Evolutionary conservation across 2,113 vertebrate genomes (phyloP).

Genomic region (Pelecanoides urinatrix): DNA sequence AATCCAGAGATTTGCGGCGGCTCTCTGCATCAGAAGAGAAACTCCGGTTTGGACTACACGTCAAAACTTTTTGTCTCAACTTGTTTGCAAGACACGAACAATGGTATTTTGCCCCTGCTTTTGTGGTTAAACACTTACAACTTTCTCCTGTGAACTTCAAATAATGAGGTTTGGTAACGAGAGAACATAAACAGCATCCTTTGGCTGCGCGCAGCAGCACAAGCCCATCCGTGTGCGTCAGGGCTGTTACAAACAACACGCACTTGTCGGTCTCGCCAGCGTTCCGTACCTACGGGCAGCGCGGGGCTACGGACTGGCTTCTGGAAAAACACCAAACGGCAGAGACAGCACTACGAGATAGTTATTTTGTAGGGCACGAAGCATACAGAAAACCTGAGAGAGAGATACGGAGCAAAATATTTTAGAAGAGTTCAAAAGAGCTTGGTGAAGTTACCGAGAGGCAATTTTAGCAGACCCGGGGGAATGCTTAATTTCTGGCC

Average conservation of each 20-base stretch:
- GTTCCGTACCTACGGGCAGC: rapidly evolving
- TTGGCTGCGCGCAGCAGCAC: neutral
- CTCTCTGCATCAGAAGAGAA: neutral
- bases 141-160: neutral
- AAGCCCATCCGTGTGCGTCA: rapidly evolving
- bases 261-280: neutral
- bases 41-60: neutral
- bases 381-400: neutral
- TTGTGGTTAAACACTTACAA: neutral
- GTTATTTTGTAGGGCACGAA: neutral
- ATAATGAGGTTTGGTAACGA: neutral
- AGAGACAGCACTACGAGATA: rapidly evolving
- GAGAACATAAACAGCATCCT: neutral
- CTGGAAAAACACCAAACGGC: neutral
- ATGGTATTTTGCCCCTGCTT: neutral
- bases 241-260: neutral
- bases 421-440: neutral
- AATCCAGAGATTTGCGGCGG: neutral
- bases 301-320: neutral
- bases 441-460: neutral
- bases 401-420: neutral
- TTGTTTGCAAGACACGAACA: neutral
- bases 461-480: neutral
- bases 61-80: neutral
- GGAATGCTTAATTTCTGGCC: neutral